Conservation (phyloP, 2,888 invertebrate species). For the Caenorhabditis sp. region DNA sequence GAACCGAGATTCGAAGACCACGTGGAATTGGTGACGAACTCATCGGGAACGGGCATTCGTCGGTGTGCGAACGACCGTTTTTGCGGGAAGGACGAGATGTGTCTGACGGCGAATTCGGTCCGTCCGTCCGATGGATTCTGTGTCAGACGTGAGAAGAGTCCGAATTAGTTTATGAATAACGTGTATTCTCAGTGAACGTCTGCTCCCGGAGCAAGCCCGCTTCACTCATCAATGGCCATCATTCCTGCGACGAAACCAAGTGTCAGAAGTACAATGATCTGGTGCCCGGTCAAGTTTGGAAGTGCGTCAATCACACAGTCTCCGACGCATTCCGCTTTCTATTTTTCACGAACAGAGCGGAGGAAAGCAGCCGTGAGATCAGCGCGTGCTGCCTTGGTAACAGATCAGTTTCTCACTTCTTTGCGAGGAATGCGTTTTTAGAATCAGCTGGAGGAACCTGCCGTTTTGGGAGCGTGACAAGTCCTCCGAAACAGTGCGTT, state of each 20-base stretch:
- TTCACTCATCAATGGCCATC: not conserved
- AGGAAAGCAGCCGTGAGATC: not conserved
- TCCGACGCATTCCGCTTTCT: not conserved
- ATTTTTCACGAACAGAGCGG: not conserved
- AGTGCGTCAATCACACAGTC: not conserved
- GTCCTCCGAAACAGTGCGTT: not conserved
- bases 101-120: not conserved
- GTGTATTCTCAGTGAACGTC: slow-evolving; percentile 4
- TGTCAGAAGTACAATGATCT: not conserved
- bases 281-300: not conserved
- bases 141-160: not conserved
- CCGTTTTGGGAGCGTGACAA: not conserved
- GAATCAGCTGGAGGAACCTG: not conserved
- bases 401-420: not conserved
- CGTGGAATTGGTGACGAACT: not conserved
- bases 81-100: not conserved
- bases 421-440: not conserved
- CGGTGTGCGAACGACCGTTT: not conserved
- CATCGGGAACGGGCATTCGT: not conserved
- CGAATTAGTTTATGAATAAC: not conserved
- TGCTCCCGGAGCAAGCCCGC: slow-evolving; percentile 3
- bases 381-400: slow-evolving; percentile 2
- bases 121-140: not conserved
- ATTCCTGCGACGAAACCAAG: not conserved
- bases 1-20: not conserved